These are phyloP conservation scores for Melanchra persicariae DNA, from an alignment of 2,888 invertebrate species.

Conservation along the genomic window DNA sequence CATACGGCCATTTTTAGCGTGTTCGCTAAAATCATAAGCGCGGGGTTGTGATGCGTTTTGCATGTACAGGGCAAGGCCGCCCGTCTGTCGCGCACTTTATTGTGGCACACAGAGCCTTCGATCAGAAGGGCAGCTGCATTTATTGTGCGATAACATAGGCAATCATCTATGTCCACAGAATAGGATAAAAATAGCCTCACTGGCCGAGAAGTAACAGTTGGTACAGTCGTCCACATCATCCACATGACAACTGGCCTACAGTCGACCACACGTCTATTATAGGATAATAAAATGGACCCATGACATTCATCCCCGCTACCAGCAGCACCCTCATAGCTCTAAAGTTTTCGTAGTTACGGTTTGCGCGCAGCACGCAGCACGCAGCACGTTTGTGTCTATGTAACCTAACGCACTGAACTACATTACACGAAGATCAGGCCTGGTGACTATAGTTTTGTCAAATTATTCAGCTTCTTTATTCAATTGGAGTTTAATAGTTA, in stretches of 20 bases:
- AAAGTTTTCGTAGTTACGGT: background rate
- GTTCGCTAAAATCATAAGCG: conserved; percentile 51
- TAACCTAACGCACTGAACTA: background rate
- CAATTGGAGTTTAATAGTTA: background rate
- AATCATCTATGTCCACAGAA: background rate
- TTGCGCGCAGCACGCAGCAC: no score
- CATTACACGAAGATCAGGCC: background rate
- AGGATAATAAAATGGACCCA: background rate
- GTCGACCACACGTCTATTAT: no score
- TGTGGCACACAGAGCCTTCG: conserved; percentile 9
- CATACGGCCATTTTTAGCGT: conserved; percentile 44
- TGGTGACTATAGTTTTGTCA: background rate
- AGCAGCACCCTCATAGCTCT: background rate
- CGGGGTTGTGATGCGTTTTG: conserved; percentile 60
- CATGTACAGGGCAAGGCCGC: conserved; percentile 51
- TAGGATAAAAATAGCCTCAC: background rate
- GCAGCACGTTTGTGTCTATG: background rate
- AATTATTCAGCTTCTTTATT: background rate
- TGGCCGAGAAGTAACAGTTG: background rate
- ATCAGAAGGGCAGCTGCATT: conserved; percentile 43
- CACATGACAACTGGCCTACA: no score
- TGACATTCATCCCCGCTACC: background rate
- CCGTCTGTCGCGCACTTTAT: conserved; percentile 48
- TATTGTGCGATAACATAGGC: background rate
- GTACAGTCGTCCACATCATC: no score